phyloP scores from a whole-genome alignment of 2,888 invertebrate species.

The Diplazon laetatorius region DNA sequence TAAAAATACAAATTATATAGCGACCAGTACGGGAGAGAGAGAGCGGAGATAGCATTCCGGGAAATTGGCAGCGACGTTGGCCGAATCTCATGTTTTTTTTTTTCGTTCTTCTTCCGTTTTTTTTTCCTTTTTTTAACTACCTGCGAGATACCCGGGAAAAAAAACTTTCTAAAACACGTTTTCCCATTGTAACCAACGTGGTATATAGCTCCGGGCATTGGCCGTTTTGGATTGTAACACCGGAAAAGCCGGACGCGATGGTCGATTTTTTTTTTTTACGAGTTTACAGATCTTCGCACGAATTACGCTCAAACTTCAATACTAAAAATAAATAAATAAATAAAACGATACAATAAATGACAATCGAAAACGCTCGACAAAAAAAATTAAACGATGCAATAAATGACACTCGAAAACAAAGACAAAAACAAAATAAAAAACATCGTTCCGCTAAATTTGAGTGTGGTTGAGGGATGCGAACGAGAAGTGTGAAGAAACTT shows the following conservation, averaged over 20 bases:
- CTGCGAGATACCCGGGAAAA: constrained; percentile 50
- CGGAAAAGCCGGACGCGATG: constrained; percentile 37
- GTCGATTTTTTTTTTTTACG: constrained; percentile 44
- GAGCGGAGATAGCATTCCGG: constrained; percentile 36
- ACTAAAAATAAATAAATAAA: background rate
- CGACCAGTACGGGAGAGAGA: constrained; percentile 26
- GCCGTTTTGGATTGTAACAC: background rate
- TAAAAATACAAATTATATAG: constrained; percentile 62
- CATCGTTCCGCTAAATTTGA: no score
- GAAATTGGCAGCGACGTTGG: constrained; percentile 52
- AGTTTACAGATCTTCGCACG: constrained; percentile 14
- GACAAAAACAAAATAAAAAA: no score
- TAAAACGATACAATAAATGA: constrained; percentile 31
- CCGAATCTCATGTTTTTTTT: constrained; percentile 51
- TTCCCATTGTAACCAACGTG: constrained; percentile 17
- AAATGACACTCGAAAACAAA: no score
- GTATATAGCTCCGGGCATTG: background rate
- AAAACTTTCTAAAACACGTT: constrained; percentile 63
- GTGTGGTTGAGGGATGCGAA: constrained; percentile 47
- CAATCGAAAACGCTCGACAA: constrained; percentile 31
- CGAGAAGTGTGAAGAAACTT: constrained; percentile 52
- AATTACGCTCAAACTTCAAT: no score
- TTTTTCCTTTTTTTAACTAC: constrained; percentile 39
- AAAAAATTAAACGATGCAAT: no score
- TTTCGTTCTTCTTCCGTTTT: no score